Conservation (phyloP, 2,888 invertebrate genomes). For the Lycaena phlaeas region DNA sequence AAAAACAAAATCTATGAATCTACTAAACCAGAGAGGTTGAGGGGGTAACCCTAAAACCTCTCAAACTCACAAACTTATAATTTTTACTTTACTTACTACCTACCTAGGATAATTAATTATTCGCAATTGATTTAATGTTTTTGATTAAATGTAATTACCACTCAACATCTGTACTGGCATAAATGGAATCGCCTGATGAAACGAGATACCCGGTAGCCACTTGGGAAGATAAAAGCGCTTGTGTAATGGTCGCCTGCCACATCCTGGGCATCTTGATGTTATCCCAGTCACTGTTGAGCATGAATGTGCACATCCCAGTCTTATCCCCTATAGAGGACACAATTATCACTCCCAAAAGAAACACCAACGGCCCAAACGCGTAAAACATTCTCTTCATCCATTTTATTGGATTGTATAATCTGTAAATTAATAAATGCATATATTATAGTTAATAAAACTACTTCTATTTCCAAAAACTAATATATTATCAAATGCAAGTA, state of each 20-base stretch:
- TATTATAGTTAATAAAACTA: no score
- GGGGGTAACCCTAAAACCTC: no score
- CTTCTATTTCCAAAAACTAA: no score
- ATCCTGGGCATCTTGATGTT: constrained; percentile 34
- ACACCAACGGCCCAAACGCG: constrained; percentile 31
- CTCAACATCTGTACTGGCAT: constrained; percentile 41
- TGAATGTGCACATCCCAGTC: constrained; percentile 25
- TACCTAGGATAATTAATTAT: no score
- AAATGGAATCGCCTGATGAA: constrained; percentile 44
- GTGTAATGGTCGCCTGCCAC: constrained; percentile 45
- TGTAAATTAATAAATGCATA: constrained; percentile 23
- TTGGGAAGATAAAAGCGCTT: constrained; percentile 46
- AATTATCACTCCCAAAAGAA: constrained; percentile 29
- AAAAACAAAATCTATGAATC: no score
- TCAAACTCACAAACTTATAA: no score
- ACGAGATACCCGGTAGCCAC: constrained; percentile 50
- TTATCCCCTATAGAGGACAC: constrained; percentile 28
- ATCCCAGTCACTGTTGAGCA: constrained; percentile 29
- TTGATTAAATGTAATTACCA: no score
- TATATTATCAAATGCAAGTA: no score
- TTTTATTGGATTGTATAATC: constrained; percentile 50
- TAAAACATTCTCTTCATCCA: constrained; percentile 48
- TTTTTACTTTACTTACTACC: no score
- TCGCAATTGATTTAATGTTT: no score
- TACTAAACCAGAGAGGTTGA: no score